These are phyloP conservation scores for Petrocephalus microphthalmus DNA, from an alignment of 2,113 vertebrate genomes.

Conservation along the genomic window DNA sequence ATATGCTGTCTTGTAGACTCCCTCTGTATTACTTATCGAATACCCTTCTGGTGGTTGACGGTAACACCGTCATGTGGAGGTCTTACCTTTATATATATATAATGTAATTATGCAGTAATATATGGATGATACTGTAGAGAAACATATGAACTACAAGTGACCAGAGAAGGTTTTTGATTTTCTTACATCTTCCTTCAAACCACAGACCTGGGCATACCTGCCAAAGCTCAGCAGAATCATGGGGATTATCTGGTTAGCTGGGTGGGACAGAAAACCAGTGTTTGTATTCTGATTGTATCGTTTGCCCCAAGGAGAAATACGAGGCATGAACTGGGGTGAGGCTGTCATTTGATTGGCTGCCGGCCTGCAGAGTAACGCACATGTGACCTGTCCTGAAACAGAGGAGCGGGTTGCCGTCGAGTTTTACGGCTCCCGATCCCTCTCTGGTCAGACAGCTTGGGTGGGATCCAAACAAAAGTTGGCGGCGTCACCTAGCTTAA, in stretches of 20 bases:
- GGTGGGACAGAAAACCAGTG: not conserved
- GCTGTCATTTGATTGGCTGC: not conserved
- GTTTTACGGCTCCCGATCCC: not conserved
- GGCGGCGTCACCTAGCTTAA: not conserved
- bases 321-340: not conserved
- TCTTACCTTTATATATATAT: not conserved
- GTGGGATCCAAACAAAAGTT: not conserved
- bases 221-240: not conserved
- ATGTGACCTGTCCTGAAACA: not conserved
- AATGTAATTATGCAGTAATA: not conserved
- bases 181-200: not conserved
- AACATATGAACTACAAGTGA: not conserved
- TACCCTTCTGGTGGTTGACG: not conserved
- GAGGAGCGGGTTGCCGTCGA: not conserved
- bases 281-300: not conserved
- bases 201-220: not conserved
- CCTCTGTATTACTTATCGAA: not conserved
- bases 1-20: not conserved
- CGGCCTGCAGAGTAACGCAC: not conserved
- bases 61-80: not conserved
- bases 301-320: not conserved
- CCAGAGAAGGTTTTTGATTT: not conserved
- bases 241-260: not conserved
- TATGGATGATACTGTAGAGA: not conserved
- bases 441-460: not conserved